A percentile compares a stretch with the other conserved stretches of the same genome.
Evolutionary conservation across 2,797 vertebrate species (phyloP).

Genomic region (Cetoscarus ocellatus): DNA sequence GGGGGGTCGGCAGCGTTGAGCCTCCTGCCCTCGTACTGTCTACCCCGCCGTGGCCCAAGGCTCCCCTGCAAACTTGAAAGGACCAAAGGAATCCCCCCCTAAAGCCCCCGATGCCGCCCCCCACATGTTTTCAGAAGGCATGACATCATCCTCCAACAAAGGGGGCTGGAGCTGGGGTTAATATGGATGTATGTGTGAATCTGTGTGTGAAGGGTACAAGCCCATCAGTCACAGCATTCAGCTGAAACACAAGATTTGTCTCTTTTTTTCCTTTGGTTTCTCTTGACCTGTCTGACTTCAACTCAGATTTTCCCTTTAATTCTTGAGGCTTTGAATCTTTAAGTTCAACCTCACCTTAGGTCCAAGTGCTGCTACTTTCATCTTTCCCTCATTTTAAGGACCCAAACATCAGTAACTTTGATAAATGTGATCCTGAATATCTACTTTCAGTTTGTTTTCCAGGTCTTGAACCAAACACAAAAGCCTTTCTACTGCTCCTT

Average conservation of each 20-base stretch:
- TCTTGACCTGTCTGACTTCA: not conserved
- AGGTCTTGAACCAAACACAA: conserved; percentile 10
- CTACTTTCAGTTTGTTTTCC: conserved; percentile 50
- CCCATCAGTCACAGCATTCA: conserved; percentile 41
- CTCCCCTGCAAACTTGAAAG: conserved; percentile 83
- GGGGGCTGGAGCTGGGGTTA: conserved; percentile 68
- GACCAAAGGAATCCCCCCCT: conserved; percentile 77
- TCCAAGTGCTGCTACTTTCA: not conserved
- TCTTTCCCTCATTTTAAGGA: too few species aligned
- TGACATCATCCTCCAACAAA: conserved; percentile 84
- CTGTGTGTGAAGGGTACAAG: conserved; percentile 41
- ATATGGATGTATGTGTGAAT: conserved; percentile 60
- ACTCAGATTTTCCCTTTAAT: conserved; percentile 2
- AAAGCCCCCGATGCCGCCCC: conserved; percentile 58
- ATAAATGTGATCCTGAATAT: conserved; percentile 42
- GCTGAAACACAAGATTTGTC: conserved; percentile 17
- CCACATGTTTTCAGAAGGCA: conserved; percentile 80
- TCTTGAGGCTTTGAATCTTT: conserved; percentile 1
- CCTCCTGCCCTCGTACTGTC: conserved; percentile 77
- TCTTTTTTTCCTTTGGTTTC: conserved; percentile 5
- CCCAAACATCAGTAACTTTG: conserved; percentile 22
- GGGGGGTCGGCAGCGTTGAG: conserved; percentile 69
- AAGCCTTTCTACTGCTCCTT: conserved; percentile 13
- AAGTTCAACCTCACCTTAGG: not conserved
- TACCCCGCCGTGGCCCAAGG: conserved; percentile 73